A percentile compares a stretch with the other conserved stretches of the same genome.
Conservation (phyloP, 2,888 invertebrate genomes). For the Junonia oenone region DNA sequence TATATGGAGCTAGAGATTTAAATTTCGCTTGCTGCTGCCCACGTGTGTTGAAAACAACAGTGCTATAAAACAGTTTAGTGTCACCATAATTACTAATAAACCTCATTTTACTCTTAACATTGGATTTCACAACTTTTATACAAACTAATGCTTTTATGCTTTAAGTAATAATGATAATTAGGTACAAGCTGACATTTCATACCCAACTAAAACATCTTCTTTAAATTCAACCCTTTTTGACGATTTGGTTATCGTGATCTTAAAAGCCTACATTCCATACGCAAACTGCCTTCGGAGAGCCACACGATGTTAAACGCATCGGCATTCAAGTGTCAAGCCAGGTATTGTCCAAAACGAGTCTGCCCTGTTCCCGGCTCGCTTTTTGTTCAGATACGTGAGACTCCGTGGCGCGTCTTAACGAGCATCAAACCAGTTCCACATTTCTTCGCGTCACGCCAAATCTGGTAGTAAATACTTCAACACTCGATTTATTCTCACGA, state of each 20-base stretch:
- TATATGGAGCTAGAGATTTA: slow-evolving; percentile 54
- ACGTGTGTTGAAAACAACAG: too few species aligned
- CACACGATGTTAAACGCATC: slow-evolving; percentile 49
- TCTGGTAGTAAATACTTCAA: slow-evolving; percentile 61
- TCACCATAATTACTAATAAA: neutral
- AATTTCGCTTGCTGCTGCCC: slow-evolving; percentile 10
- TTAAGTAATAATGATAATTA: neutral
- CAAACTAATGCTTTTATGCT: neutral
- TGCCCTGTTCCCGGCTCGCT: slow-evolving; percentile 51
- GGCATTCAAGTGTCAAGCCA: slow-evolving; percentile 65
- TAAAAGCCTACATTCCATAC: slow-evolving; percentile 31
- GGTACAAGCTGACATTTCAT: neutral
- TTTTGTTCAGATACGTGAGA: slow-evolving; percentile 71
- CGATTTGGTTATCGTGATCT: slow-evolving; percentile 19
- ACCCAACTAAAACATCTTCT: neutral
- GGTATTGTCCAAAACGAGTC: slow-evolving; percentile 70
- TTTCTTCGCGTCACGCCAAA: slow-evolving; percentile 65
- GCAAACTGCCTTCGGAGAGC: slow-evolving; percentile 26
- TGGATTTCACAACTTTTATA: neutral
- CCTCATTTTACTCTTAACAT: neutral
- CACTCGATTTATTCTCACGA: slow-evolving; percentile 49
- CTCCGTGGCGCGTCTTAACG: slow-evolving; percentile 68
- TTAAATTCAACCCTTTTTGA: slow-evolving; percentile 1
- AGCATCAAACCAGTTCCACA: slow-evolving; percentile 69
- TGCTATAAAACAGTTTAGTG: neutral